Base-by-base conservation (phyloP, 1,140 invertebrate species). In the Phthorimaea operculella region DNA sequence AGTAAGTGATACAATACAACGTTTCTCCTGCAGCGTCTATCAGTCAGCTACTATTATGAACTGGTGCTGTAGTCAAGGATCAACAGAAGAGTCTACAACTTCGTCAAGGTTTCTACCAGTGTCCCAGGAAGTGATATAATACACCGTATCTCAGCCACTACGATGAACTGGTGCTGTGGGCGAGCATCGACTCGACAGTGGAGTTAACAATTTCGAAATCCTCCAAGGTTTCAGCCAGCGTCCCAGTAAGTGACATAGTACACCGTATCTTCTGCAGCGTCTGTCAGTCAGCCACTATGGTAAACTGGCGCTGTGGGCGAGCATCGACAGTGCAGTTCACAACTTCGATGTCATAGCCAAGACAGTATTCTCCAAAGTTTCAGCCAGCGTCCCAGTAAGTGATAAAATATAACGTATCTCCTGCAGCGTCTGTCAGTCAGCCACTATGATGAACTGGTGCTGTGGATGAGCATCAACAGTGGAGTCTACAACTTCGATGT, bases 391-490 rank as follows among this genome's bases (percentile, higher is more conserved):
- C n/a, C n/a, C n/a, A n/a, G n/a, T n/a, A n/a, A n/a, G n/a, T n/a
- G n/a, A n/a, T n/a, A n/a, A n/a, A n/a, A n/a, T 74, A 50, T 65
- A 83, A 78, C 58, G 33, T 62, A 76, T 50, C 66, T 83, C 8
- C 61, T 51, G 45, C 52, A 67, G 8, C n/a, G n/a, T n/a, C n/a
- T n/a, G n/a, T n/a, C n/a, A n/a, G n/a, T n/a, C n/a, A n/a, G n/a
- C n/a, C n/a, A n/a, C n/a, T n/a, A n/a, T n/a, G n/a, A n/a, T n/a
- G n/a, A n/a, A n/a, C n/a, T n/a, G n/a, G n/a, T n/a, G n/a, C n/a
- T n/a, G n/a, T n/a, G n/a, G n/a, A n/a, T n/a, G n/a, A n/a, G n/a
- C n/a, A n/a, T n/a, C n/a, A n/a, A n/a, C n/a, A n/a, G n/a, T n/a
- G n/a, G n/a, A n/a, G n/a, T n/a, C 0, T 68, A 79, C 53, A 62